Conservation (phyloP, 2,888 invertebrate species). For the Lumbricus terrestris region DNA sequence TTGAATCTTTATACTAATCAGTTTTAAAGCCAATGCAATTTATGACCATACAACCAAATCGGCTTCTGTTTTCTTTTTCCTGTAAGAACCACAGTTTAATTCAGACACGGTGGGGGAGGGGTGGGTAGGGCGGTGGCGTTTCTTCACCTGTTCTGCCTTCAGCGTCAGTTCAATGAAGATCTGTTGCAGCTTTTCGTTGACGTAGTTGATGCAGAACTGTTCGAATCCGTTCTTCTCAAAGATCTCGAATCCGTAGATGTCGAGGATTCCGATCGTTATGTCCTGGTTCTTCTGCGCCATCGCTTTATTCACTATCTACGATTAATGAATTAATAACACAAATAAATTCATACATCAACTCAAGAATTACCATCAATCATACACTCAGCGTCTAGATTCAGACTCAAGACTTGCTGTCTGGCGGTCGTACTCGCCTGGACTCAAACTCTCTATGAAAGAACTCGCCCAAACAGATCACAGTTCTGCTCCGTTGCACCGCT, state of each 20-base stretch:
- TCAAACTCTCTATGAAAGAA: no score
- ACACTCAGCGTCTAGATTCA: no score
- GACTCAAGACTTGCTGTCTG: no score
- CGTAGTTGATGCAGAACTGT: conserved; percentile 73
- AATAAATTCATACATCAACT: no score
- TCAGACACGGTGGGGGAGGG: no score
- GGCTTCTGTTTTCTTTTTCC: not conserved
- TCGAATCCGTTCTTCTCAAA: conserved; percentile 72
- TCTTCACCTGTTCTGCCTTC: conserved; percentile 69
- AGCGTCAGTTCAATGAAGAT: conserved; percentile 72
- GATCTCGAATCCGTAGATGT: conserved; percentile 74
- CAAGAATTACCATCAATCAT: no score
- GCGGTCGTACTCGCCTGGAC: no score
- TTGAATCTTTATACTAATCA: not conserved
- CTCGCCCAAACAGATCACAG: no score
- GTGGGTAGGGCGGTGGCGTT: no score
- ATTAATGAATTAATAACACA: no score
- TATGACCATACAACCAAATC: not conserved
- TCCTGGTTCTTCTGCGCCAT: conserved; percentile 64
- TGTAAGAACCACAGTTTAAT: no score
- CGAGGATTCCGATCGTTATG: conserved; percentile 67
- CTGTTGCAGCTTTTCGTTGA: conserved; percentile 73
- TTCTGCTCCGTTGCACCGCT: no score
- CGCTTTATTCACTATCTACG: conserved; percentile 67
- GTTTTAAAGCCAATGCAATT: not conserved